Evolutionary conservation across 1,140 invertebrate genomes (phyloP).

Genomic region (Euwallacea fornicatus): DNA sequence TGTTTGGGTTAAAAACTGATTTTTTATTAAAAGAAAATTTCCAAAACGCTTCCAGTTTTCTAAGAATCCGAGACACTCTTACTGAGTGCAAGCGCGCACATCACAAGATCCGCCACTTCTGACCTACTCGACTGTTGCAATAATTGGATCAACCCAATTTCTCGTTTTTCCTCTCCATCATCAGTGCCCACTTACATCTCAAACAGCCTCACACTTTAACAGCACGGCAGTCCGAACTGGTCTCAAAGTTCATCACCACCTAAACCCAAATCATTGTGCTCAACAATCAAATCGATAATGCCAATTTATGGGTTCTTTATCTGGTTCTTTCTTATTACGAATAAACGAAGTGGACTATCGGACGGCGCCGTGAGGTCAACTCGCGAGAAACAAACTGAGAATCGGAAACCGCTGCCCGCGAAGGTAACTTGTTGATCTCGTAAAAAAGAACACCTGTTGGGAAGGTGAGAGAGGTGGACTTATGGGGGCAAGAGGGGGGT

Average conservation of each 20-base stretch:
- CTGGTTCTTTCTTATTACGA: not conserved
- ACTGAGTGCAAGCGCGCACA: no score
- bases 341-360: not conserved
- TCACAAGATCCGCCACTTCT: no score
- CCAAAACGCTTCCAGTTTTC: no score
- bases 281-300: not conserved
- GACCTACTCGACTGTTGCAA: no score
- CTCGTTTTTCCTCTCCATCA: no score
- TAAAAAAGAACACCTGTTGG: constrained; percentile 2
- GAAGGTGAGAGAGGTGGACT: not conserved
- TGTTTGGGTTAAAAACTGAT: no score
- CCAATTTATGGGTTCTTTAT: not conserved
- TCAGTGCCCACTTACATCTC: not conserved
- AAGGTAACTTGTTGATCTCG: not conserved
- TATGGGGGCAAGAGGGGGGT: no score
- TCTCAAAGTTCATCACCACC: not conserved
- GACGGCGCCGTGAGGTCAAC: constrained; percentile 41
- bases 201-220: not conserved
- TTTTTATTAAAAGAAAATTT: no score
- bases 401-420: constrained; percentile 40
- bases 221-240: not conserved
- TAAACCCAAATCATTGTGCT: not conserved
- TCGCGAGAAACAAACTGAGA: constrained; percentile 42
- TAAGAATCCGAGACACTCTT: no score
- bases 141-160: no score